Evolutionary conservation across 1,140 invertebrate species (phyloP).

Genomic region (Heliconius eleuchia): DNA sequence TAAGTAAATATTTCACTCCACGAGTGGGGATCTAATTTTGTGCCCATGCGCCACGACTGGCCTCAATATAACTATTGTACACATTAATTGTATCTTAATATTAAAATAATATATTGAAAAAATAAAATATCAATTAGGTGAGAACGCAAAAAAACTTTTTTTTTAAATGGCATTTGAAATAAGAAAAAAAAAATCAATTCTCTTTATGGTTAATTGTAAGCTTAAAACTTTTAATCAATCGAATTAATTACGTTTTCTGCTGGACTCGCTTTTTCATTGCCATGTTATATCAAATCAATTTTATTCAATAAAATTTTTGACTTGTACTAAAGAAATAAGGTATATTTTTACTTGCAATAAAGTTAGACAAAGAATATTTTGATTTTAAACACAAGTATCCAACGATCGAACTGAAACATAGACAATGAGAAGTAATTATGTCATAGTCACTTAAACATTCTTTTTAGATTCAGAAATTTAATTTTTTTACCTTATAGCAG

Average conservation of each 20-base stretch:
- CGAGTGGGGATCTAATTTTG: no score
- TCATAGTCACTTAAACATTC: constrained; percentile 44
- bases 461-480: neutral
- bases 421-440: constrained; percentile 60
- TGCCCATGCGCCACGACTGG: no score
- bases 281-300: neutral
- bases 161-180: no score
- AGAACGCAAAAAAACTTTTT: no score
- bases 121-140: no score
- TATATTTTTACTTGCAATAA: constrained; percentile 18
- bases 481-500: no score
- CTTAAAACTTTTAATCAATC: constrained; percentile 57
- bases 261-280: constrained; percentile 35
- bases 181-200: neutral
- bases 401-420: constrained; percentile 51
- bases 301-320: constrained; percentile 8
- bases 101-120: no score
- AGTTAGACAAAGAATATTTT: constrained; percentile 45
- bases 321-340: constrained; percentile 8
- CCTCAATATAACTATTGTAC: no score
- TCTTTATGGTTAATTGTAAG: constrained; percentile 31
- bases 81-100: no score
- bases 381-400: constrained; percentile 58
- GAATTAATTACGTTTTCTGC: constrained; percentile 53
- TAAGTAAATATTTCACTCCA: no score